Evolutionary conservation across 2,888 invertebrate species (phyloP).

Genomic region (Tenthredo mesomela): DNA sequence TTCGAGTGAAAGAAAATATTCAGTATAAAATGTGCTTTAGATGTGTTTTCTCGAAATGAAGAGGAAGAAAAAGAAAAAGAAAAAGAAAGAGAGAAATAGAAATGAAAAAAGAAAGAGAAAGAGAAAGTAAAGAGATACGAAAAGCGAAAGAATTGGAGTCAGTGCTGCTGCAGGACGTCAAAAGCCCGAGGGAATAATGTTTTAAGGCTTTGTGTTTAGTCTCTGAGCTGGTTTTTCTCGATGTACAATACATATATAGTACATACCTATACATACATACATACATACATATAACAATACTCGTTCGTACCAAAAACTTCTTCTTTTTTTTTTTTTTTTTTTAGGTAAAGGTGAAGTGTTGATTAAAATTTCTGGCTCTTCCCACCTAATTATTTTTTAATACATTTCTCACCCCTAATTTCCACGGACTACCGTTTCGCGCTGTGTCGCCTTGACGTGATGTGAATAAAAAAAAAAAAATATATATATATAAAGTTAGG

Average conservation of each 20-base stretch:
- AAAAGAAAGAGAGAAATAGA: neutral
- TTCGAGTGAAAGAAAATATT: neutral
- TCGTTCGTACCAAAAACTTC: neutral
- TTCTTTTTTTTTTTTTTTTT: neutral
- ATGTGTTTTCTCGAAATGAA: neutral
- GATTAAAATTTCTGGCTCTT: neutral
- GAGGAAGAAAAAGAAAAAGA: neutral
- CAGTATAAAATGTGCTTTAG: neutral
- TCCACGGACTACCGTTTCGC: neutral
- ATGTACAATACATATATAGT: neutral
- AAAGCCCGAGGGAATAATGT: slow-evolving; percentile 26
- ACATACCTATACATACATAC: neutral
- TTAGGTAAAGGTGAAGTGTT: neutral
- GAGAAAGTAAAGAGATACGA: neutral
- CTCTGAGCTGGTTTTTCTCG: neutral
- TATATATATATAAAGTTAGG: too few species aligned
- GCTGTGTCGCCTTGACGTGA: neutral
- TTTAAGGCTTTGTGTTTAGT: slow-evolving; percentile 17
- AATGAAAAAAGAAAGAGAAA: neutral
- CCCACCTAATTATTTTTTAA: neutral
- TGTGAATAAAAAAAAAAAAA: too few species aligned
- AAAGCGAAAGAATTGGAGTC: too few species aligned
- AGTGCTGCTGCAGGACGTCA: neutral
- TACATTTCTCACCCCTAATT: neutral
- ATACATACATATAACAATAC: neutral